phyloP scores from a whole-genome alignment of 2,113 vertebrate genomes.

The Clupea harengus region DNA sequence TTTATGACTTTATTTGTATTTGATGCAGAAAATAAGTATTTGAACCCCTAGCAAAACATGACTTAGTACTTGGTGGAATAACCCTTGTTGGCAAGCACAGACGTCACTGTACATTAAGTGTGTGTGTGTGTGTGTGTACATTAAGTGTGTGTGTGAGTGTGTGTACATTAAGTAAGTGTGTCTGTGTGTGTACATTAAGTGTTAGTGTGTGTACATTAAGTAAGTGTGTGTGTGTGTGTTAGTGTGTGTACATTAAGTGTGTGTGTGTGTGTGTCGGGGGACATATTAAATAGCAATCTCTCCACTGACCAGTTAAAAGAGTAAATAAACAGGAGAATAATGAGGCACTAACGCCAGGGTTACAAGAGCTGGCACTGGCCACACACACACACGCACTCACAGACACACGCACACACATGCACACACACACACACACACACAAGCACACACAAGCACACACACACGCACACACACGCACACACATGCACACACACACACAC shows the following conservation, averaged over 20 bases:
- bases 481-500: neutral
- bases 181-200: too few species aligned
- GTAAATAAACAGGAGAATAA: neutral
- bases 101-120: too few species aligned
- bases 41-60: too few species aligned
- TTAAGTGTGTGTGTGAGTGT: neutral
- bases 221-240: neutral
- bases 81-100: too few species aligned
- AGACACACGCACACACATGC: neutral
- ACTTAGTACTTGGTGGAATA: too few species aligned
- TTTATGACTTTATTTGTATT: too few species aligned
- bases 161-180: too few species aligned
- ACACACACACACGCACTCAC: neutral
- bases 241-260: neutral
- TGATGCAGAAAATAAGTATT: too few species aligned
- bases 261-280: neutral
- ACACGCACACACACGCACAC: too few species aligned
- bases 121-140: neutral
- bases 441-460: too few species aligned
- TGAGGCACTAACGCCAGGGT: neutral
- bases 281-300: neutral
- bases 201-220: too few species aligned
- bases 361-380: neutral
- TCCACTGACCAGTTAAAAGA: neutral
- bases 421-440: neutral